These are phyloP conservation scores for Apis laboriosa DNA, from an alignment of 1,140 invertebrate genomes.

Conservation along the genomic window DNA sequence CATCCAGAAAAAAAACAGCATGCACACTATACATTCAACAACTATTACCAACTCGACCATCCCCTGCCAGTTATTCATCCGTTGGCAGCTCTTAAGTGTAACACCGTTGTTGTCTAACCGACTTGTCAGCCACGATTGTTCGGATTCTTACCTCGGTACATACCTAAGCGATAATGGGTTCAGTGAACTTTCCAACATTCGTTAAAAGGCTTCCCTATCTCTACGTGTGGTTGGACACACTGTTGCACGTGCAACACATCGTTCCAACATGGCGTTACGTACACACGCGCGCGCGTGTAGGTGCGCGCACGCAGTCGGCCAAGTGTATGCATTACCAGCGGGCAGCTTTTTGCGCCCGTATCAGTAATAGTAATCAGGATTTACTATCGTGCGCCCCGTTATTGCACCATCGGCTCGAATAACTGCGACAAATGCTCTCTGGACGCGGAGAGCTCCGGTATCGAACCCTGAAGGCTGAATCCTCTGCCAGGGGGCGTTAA, in stretches of 20 bases:
- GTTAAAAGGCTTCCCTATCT: slow-evolving; percentile 41
- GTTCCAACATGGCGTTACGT: no score
- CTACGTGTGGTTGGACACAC: not conserved
- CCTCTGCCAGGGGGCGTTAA: slow-evolving; percentile 15
- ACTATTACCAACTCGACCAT: not conserved
- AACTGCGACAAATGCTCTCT: slow-evolving; percentile 49
- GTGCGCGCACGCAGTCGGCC: not conserved
- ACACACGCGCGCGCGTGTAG: not conserved
- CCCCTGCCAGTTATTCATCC: slow-evolving; percentile 5
- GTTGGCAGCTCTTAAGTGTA: slow-evolving; percentile 1
- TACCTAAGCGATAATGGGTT: slow-evolving; percentile 42
- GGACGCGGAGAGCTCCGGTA: slow-evolving; percentile 9
- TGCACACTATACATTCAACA: not conserved
- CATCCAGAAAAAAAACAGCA: not conserved
- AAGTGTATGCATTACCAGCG: slow-evolving; percentile 14
- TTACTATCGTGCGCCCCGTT: slow-evolving; percentile 51
- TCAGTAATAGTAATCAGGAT: slow-evolving; percentile 55
- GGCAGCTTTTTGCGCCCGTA: slow-evolving; percentile 39
- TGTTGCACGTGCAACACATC: not conserved
- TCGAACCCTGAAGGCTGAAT: not conserved
- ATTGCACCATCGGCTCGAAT: slow-evolving; percentile 46
- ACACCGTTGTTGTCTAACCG: not conserved
- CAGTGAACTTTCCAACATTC: slow-evolving; percentile 51
- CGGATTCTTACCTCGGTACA: slow-evolving; percentile 27
- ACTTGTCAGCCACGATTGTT: slow-evolving; percentile 35